These are phyloP conservation scores for Drosophila pruinosa DNA, from an alignment of 1,140 invertebrate species.

Conservation along the genomic window DNA sequence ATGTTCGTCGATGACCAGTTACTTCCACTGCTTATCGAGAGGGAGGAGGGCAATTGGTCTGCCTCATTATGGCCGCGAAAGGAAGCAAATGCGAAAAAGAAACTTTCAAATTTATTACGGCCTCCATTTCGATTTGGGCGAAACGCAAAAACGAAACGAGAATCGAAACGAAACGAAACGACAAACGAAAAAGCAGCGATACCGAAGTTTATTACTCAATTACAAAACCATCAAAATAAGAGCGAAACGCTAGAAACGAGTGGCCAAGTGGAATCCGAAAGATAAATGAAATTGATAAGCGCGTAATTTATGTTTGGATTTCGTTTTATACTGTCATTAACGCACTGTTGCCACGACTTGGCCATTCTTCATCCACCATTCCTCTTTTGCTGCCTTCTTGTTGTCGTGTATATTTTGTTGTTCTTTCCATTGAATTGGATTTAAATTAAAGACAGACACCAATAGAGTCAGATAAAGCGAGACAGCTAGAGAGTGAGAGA, in stretches of 20 bases:
- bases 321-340: constrained; percentile 82
- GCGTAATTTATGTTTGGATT: constrained; percentile 82
- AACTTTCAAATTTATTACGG: constrained; percentile 70
- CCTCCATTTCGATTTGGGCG: constrained; percentile 20
- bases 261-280: constrained; percentile 65
- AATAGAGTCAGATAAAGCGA: background rate
- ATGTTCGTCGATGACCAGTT: constrained; percentile 20
- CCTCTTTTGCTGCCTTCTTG: background rate
- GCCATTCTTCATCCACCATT: background rate
- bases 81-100: background rate
- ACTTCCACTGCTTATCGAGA: constrained; percentile 14
- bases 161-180: background rate
- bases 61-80: constrained; percentile 42
- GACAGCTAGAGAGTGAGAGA: background rate
- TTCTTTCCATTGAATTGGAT: background rate
- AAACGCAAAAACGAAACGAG: constrained; percentile 34
- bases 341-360: constrained; percentile 59
- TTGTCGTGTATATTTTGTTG: constrained; percentile 17
- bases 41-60: constrained; percentile 20
- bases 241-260: constrained; percentile 56
- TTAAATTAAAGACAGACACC: background rate
- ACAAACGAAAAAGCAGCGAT: constrained; percentile 32
- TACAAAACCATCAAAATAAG: constrained; percentile 81
- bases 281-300: constrained; percentile 82
- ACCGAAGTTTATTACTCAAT: constrained; percentile 82